Percentiles rank a stretch among this genome's conserved stretches.
Conservation (phyloP, 2,888 invertebrate genomes). For the Xanthostigma xanthostigma region DNA sequence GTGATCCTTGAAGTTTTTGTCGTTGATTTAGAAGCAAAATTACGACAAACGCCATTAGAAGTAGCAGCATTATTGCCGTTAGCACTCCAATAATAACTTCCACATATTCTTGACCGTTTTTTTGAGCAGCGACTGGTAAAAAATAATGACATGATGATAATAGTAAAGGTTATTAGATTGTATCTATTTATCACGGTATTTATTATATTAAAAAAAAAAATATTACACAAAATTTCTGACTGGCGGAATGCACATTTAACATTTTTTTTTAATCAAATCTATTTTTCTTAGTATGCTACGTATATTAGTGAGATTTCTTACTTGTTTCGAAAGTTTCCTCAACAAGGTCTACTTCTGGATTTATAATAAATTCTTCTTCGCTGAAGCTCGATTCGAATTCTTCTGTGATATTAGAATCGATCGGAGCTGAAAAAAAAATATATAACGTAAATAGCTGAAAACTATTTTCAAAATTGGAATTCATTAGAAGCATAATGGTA, state of each 20-base stretch:
- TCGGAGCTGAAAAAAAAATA: constrained; percentile 13
- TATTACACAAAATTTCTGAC: too few species aligned
- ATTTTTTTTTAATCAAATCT: too few species aligned
- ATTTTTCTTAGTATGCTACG: background rate
- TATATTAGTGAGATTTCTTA: constrained; percentile 22
- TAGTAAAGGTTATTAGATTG: too few species aligned
- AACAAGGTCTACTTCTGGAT: constrained; percentile 34
- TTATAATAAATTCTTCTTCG: constrained; percentile 35
- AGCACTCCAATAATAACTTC: constrained; percentile 47
- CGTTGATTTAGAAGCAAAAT: constrained; percentile 42
- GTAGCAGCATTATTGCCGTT: constrained; percentile 47
- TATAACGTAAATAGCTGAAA: background rate
- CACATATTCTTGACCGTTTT: constrained; percentile 40
- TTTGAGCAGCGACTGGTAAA: constrained; percentile 35
- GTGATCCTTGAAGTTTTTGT: constrained; percentile 43
- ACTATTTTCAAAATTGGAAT: background rate
- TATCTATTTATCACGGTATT: too few species aligned
- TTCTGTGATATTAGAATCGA: constrained; percentile 33
- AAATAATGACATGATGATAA: too few species aligned
- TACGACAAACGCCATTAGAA: constrained; percentile 45
- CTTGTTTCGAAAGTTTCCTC: constrained; percentile 40
- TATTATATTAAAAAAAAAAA: too few species aligned
- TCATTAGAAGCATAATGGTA: too few species aligned
- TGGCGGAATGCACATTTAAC: too few species aligned
- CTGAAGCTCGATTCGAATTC: constrained; percentile 31